Conservation (phyloP, 1,140 invertebrate genomes). For the Plectrocnemia conspersa region DNA sequence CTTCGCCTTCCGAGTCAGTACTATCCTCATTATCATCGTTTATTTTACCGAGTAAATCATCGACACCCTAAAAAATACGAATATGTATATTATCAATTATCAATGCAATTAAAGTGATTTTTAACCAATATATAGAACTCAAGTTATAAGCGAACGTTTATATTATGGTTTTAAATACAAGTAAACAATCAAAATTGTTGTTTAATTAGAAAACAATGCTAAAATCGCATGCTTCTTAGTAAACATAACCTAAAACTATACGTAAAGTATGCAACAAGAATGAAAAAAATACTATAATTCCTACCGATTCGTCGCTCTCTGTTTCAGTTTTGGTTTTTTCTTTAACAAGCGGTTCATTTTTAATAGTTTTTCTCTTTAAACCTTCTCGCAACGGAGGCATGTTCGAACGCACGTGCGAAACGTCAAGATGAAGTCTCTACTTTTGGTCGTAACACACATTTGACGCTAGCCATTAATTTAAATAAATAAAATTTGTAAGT, state of each 20-base stretch:
- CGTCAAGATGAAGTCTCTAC: conserved; percentile 10
- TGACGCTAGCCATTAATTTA: too few species aligned
- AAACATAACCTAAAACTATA: background rate
- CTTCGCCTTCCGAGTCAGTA: conserved; percentile 31
- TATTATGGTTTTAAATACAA: background rate
- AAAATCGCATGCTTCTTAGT: background rate
- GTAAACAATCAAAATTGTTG: background rate
- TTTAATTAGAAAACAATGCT: background rate
- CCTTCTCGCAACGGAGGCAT: conserved; percentile 12
- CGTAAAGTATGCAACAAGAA: background rate
- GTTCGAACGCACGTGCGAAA: conserved; percentile 13
- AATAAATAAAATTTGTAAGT: too few species aligned
- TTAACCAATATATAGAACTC: background rate
- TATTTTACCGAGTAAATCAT: conserved; percentile 23
- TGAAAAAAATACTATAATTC: background rate
- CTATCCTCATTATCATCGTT: conserved; percentile 28
- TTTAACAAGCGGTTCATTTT: background rate
- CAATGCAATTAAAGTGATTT: background rate
- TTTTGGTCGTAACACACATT: too few species aligned
- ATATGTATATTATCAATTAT: background rate
- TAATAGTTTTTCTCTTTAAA: background rate
- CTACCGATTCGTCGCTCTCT: background rate
- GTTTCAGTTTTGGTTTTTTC: background rate
- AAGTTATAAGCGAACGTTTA: background rate
- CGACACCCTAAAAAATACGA: conserved; percentile 18